Evolutionary conservation across 2,888 invertebrate species (phyloP).

Genomic region (Scaptomyza reducta): DNA sequence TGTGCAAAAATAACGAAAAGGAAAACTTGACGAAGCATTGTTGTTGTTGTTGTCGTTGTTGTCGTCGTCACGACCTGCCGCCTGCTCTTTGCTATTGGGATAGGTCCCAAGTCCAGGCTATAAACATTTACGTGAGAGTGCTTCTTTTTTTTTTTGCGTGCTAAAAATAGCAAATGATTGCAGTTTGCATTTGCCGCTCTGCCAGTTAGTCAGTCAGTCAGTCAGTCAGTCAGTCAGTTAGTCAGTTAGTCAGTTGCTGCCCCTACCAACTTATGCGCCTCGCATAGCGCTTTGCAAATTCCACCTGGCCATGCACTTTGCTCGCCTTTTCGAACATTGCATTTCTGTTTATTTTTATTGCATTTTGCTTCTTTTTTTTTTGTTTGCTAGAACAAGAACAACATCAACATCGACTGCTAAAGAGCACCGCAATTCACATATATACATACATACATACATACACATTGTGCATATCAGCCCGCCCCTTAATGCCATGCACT

Average conservation of each 20-base stretch:
- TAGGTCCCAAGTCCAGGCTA: constrained; percentile 73
- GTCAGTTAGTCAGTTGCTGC: constrained; percentile 14
- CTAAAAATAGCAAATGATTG: constrained; percentile 70
- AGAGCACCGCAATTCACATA: constrained; percentile 41
- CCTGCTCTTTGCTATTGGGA: constrained; percentile 60
- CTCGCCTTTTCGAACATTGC: constrained; percentile 41
- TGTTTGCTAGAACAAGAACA: constrained; percentile 36
- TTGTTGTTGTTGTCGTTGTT: background rate
- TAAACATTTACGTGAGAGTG: constrained; percentile 5
- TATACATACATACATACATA: constrained; percentile 1
- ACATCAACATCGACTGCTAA: constrained; percentile 6
- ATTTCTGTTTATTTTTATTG: constrained; percentile 51
- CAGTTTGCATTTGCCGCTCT: constrained; percentile 55
- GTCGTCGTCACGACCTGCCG: constrained; percentile 62
- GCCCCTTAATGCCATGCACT: constrained; percentile 39
- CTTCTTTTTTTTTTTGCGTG: constrained; percentile 19
- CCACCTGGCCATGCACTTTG: constrained; percentile 63
- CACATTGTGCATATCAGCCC: constrained; percentile 2
- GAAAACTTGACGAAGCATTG: constrained; percentile 45
- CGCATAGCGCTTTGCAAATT: constrained; percentile 9
- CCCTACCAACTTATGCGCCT: background rate
- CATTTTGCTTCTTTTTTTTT: constrained; percentile 24
- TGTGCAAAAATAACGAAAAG: constrained; percentile 36
- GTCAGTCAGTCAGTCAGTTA: constrained; percentile 19
- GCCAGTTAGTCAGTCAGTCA: constrained; percentile 57